Evolutionary conservation across 2,113 vertebrate genomes (phyloP), one percentile per base, ranked within the genome.

Genomic region (Nothoprocta perdicaria): DNA sequence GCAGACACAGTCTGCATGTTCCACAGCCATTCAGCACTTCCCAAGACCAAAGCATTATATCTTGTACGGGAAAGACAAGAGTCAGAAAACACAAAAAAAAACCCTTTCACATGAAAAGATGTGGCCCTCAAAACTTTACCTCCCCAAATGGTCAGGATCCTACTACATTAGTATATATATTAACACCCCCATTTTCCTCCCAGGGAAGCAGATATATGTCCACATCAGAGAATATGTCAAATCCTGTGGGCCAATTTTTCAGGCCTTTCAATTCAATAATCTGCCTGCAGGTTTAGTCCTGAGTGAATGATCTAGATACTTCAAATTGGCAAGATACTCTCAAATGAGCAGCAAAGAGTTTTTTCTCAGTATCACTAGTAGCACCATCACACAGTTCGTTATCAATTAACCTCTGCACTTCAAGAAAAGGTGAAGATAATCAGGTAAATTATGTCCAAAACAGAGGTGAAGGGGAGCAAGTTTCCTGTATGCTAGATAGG

Each of bases 31-130:
- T 27, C 48, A 71, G 45, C 3, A 12, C 75, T 89, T 91, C 60
- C 24, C 68, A 60, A 67, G 74, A 35, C 26, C 73, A 88, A 27
- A 85, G 33, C 60, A 31, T 83, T 50, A 60, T 61, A 72, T 87
- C 63, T 94, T 89, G 76, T 65, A 72, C 45, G 33, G 80, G 75
- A 73, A 94, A 89, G 31, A 19, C 40, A 77, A 66, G 89, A 94
- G 19, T 15, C 14, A 14, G 12, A 38, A 38, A 38, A 40, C 19
- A 23, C 19, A 27, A 31, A 84, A 27, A 38, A 17, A 11, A 52
- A 71, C 21, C 23, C 16, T 35, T 38, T 31, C 24, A 71, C 33
- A 27, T 19, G 33, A 35, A 48, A 48, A 52, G 33, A n/a, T 46
- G 31, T 13, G 10, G 24, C 12, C 12, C 9, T 24, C 12, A 71